Percentiles rank a stretch among this genome's conserved stretches.
Conservation (phyloP, 2,797 vertebrate species). For the Chelidonichthys spinosus region DNA sequence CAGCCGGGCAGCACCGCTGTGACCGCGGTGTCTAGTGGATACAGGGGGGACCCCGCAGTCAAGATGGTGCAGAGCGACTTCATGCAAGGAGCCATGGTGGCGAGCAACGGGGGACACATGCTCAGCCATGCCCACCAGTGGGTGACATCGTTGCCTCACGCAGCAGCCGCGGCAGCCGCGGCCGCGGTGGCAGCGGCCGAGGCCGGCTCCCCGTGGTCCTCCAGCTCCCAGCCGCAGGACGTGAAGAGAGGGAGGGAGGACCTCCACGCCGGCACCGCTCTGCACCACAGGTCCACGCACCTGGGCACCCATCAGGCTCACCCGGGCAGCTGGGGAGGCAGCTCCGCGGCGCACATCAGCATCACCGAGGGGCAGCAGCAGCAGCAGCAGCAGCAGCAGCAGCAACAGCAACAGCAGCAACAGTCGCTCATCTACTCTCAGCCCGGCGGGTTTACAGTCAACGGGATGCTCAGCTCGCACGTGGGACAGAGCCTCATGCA, state of each 20-base stretch:
- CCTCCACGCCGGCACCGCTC: conserved; percentile 88
- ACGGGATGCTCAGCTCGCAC: conserved; percentile 95
- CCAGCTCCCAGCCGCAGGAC: conserved; percentile 89
- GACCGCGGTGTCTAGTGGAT: conserved; percentile 90
- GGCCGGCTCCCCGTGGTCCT: conserved; percentile 91
- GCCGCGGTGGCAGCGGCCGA: conserved; percentile 90
- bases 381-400: conserved; percentile 65
- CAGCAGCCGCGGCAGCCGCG: conserved; percentile 91
- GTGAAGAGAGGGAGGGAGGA: conserved; percentile 92
- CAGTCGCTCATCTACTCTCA: conserved; percentile 94
- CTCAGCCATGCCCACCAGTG: conserved; percentile 97
- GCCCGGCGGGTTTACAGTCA: conserved; percentile 94
- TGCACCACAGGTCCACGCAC: conserved; percentile 86
- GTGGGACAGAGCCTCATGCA: conserved; percentile 92
- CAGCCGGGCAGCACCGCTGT: conserved; percentile 91
- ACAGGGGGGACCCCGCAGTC: conserved; percentile 92
- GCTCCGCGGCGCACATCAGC: conserved; percentile 85
- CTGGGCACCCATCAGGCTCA: conserved; percentile 85
- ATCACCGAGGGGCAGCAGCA: conserved; percentile 81
- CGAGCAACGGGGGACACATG: conserved; percentile 96
- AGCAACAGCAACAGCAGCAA: conserved; percentile 73
- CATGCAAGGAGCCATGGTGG: conserved; percentile 96
- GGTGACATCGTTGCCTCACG: conserved; percentile 95
- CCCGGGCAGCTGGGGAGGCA: conserved; percentile 88
- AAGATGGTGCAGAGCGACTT: conserved; percentile 99